A percentile compares a stretch with the other conserved stretches of the same genome.
Conservation (phyloP, 2,888 invertebrate species). For the Pollenia griseotomentosa region DNA sequence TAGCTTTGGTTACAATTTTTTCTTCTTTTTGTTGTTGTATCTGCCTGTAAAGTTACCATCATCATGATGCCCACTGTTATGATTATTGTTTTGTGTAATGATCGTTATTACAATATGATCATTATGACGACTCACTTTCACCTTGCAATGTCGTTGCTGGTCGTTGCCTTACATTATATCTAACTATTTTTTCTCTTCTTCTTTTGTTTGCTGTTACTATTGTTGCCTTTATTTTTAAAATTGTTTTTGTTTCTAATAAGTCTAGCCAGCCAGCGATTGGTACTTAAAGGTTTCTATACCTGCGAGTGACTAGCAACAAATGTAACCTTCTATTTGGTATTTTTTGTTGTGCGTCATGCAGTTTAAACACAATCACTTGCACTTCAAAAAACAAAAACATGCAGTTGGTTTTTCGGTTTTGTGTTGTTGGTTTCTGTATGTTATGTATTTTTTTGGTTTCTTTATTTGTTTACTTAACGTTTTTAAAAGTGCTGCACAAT, state of each 20-base stretch:
- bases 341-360: slow-evolving; percentile 67
- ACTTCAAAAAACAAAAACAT: slow-evolving; percentile 13
- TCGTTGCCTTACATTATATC: slow-evolving; percentile 81
- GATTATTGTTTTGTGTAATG: slow-evolving; percentile 33
- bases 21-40: not conserved
- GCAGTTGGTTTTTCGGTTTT: slow-evolving; percentile 29
- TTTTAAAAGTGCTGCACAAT: not conserved
- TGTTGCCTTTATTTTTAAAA: slow-evolving; percentile 33
- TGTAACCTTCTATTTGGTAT: slow-evolving; percentile 52
- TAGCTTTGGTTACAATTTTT: slow-evolving; percentile 37
- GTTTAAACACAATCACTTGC: slow-evolving; percentile 55
- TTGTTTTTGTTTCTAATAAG: slow-evolving; percentile 43
- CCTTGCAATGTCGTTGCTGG: slow-evolving; percentile 84
- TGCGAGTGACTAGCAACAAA: slow-evolving; percentile 26
- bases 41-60: slow-evolving; percentile 13
- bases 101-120: slow-evolving; percentile 56
- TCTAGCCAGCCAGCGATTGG: slow-evolving; percentile 39
- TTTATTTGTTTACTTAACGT: slow-evolving; percentile 37
- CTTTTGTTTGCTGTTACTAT: slow-evolving; percentile 51
- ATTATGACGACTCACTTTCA: slow-evolving; percentile 82
- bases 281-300: slow-evolving; percentile 68
- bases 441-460: slow-evolving; percentile 16
- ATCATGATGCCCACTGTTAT: slow-evolving; percentile 26
- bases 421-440: not conserved
- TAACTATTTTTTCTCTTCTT: slow-evolving; percentile 17